A percentile compares a stretch with the other conserved stretches of the same genome.
Conservation (phyloP, 2,888 invertebrate genomes). For the Gymnoscelis rufifasciata region DNA sequence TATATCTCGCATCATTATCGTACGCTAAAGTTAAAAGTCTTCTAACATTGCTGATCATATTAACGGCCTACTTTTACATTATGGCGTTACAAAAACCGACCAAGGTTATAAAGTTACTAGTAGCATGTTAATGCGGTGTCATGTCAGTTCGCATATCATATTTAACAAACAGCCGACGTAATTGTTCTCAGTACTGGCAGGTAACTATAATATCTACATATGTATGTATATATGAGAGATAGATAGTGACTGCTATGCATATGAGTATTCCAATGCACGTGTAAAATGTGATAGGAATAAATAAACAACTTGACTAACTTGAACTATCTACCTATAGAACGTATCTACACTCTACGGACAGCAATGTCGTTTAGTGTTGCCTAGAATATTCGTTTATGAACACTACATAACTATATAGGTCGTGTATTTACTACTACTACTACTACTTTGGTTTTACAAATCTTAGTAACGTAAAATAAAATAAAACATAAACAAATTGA, state of each 20-base stretch:
- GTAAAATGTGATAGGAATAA: slow-evolving; percentile 61
- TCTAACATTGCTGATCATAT: slow-evolving; percentile 3
- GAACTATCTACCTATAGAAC: too few relatives aligned
- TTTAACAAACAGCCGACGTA: slow-evolving; percentile 25
- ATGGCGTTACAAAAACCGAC: slow-evolving; percentile 1
- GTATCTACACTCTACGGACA: slow-evolving; percentile 36
- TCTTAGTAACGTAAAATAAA: too few relatives aligned
- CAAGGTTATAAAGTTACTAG: slow-evolving; percentile 29
- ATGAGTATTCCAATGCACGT: slow-evolving; percentile 44
- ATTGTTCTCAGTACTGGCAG: slow-evolving; percentile 12
- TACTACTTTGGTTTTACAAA: too few relatives aligned
- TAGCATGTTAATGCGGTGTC: slow-evolving; percentile 30
- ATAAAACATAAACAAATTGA: too few relatives aligned
- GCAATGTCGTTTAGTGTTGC: slow-evolving; percentile 38
- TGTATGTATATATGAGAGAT: slow-evolving; percentile 25
- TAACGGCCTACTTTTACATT: not conserved
- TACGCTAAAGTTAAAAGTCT: not conserved
- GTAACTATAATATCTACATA: not conserved
- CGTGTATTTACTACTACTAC: too few relatives aligned
- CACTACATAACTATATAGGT: too few relatives aligned
- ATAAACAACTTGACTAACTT: slow-evolving; percentile 39
- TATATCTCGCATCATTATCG: too few relatives aligned
- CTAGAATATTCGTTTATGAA: too few relatives aligned
- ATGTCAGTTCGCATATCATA: slow-evolving; percentile 12
- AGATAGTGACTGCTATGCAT: slow-evolving; percentile 37